Percentiles rank a stretch among this genome's conserved stretches.
Conservation (phyloP, 2,888 invertebrate genomes). For the Agriopis marginaria region DNA sequence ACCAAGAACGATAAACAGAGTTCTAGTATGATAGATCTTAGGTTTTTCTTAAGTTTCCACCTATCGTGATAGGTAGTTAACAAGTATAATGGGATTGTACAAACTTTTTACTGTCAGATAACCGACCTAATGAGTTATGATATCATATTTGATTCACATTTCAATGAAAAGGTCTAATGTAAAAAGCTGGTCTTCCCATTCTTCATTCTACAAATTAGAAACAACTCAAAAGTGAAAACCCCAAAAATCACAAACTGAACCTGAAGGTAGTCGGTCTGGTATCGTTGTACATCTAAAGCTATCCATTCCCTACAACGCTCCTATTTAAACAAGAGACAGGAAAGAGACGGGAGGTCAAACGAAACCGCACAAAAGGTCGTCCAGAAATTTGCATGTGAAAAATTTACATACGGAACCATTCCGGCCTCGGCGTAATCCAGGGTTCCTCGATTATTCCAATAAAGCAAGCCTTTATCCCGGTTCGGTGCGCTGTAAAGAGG, state of each 20-base stretch:
- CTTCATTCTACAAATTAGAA: neutral
- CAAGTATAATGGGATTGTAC: neutral
- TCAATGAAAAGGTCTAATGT: neutral
- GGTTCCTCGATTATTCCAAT: slow-evolving; percentile 45
- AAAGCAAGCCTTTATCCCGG: slow-evolving; percentile 42
- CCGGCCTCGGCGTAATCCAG: slow-evolving; percentile 40
- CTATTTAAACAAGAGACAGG: slow-evolving; percentile 39
- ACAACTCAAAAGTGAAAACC: neutral
- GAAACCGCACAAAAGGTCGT: slow-evolving; percentile 44
- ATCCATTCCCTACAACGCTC: slow-evolving; percentile 23
- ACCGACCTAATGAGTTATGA: neutral
- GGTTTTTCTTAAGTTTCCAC: neutral
- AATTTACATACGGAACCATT: slow-evolving; percentile 46
- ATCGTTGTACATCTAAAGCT: slow-evolving; percentile 19
- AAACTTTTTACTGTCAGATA: neutral
- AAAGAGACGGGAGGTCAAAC: slow-evolving; percentile 40
- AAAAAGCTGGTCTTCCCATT: slow-evolving; percentile 5
- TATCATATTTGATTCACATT: neutral
- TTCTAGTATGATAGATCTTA: too few relatives aligned
- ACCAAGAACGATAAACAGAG: too few relatives aligned
- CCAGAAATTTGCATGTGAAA: slow-evolving; percentile 44
- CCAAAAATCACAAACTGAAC: neutral
- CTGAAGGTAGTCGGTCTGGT: neutral
- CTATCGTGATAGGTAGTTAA: neutral
- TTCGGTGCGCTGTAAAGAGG: neutral